These are phyloP conservation scores for Saccopteryx leptura DNA, from an alignment of 2,113 vertebrate species.

Conservation along the genomic window DNA sequence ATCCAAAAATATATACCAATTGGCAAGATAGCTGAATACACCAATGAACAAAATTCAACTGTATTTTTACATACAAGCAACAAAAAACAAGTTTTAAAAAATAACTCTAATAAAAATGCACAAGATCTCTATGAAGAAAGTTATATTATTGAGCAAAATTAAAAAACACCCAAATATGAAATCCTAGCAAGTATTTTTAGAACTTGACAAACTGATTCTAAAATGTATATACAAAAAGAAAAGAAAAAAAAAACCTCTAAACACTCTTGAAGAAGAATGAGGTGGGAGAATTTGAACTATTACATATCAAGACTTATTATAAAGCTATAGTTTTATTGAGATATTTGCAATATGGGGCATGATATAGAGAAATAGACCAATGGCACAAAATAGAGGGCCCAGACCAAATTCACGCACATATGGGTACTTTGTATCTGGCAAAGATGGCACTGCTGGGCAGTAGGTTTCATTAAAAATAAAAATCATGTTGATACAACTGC, in stretches of 20 bases:
- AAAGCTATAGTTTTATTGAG: not conserved
- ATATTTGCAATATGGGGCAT: not conserved
- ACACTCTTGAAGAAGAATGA: not conserved
- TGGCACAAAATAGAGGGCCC: not conserved
- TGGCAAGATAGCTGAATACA: not conserved
- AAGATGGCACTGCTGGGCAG: not conserved
- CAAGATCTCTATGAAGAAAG: not conserved
- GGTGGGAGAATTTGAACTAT: not conserved
- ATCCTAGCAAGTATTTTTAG: not conserved
- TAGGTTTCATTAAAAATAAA: not conserved
- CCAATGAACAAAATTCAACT: not conserved
- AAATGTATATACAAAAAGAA: not conserved
- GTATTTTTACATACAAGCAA: not conserved
- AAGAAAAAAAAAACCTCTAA: not conserved
- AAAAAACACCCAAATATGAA: not conserved
- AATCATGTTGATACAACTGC: not conserved
- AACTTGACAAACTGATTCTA: not conserved
- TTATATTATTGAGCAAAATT: not conserved
- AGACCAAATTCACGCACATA: not conserved
- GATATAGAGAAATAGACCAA: not conserved
- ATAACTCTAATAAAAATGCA: not conserved
- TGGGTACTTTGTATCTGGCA: not conserved
- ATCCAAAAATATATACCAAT: not conserved
- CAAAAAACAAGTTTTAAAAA: not conserved
- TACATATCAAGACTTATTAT: not conserved